Base-by-base conservation (phyloP, 2,888 invertebrate genomes). In the Dolichomitus sp. region DNA sequence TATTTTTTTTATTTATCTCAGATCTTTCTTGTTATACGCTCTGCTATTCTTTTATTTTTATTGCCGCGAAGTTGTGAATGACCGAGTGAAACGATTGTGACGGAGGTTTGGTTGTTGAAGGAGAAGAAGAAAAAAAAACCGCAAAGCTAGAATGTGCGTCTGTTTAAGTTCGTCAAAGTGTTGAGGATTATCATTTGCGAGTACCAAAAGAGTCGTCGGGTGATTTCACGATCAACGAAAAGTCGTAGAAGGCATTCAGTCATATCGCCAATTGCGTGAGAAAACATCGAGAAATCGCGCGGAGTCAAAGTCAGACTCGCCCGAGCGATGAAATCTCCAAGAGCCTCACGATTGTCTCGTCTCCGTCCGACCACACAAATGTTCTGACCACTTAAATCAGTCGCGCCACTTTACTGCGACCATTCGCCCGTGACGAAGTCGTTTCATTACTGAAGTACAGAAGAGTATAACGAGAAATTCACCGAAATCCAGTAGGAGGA, bases 321-420 rank as follows among this genome's bases (percentile, higher is more conserved):
- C 68, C 80, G 79, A 66, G 79, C 83, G 83, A 80, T 83, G 83
- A 83, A 83, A 83, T 83, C 83, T 83, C 83, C 83, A 69, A 79
- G 74, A 80, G 76, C 33, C 61, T 75, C 68, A 68, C 72, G 68
- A 73, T 72, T 57, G 61, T 75, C 65, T 68, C 12, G 50, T 66
- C 59, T 50, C n/a, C 54, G 83, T 83, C 76, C 69, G 83, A 83
- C 83, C 80, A 57, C 30, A 68, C 63, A 33, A 59, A 11, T 50
- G 80, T 50, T 76, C 11, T 30, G 76, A 52, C 68, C 40, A 83
- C 83, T 83, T 63, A 33, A 40, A 42, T 57, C 42, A 27, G 42
- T 50, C 74, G 33, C 42, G 33, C 30, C 40, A 42, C 17, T 33
- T 54, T 30, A 59, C 33, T 57, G n/a, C 63, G 63, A 63, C 19